Evolutionary conservation across 1,140 invertebrate species (phyloP).

Genomic region (Ceratina australensis): DNA sequence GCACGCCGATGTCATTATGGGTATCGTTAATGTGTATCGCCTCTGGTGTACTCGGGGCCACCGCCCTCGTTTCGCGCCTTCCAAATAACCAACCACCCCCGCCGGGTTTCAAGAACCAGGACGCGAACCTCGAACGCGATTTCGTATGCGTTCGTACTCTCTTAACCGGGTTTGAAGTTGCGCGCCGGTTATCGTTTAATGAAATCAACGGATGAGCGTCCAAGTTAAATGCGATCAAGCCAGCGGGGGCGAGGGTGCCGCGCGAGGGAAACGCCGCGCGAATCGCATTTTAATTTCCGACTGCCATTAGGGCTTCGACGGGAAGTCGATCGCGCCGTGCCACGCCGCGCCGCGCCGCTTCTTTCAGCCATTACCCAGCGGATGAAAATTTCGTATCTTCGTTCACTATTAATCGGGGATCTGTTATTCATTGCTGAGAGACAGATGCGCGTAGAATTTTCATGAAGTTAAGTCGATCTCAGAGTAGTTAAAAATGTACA

Average conservation of each 20-base stretch:
- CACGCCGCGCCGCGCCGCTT: not conserved
- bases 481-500: no score
- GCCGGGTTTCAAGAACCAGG: not conserved
- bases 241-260: constrained; percentile 25
- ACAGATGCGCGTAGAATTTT: no score
- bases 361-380: constrained; percentile 22
- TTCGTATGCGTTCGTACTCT: constrained; percentile 42
- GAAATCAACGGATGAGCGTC: constrained; percentile 71
- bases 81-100: not conserved
- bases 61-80: constrained; percentile 53
- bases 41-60: constrained; percentile 57
- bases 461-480: no score
- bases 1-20: constrained; percentile 64
- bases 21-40: constrained; percentile 70
- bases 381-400: not conserved
- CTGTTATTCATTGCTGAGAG: no score
- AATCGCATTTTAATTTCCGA: constrained; percentile 71
- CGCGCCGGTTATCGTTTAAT: constrained; percentile 69
- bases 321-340: constrained; percentile 37
- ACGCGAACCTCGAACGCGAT: constrained; percentile 45
- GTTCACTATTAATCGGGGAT: no score
- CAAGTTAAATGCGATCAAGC: constrained; percentile 64
- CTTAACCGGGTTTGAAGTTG: constrained; percentile 48
- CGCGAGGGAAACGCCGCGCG: constrained; percentile 47
- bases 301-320: constrained; percentile 61